phyloP scores from a whole-genome alignment of 2,888 invertebrate species.

The Lasioglossum calceatum region DNA sequence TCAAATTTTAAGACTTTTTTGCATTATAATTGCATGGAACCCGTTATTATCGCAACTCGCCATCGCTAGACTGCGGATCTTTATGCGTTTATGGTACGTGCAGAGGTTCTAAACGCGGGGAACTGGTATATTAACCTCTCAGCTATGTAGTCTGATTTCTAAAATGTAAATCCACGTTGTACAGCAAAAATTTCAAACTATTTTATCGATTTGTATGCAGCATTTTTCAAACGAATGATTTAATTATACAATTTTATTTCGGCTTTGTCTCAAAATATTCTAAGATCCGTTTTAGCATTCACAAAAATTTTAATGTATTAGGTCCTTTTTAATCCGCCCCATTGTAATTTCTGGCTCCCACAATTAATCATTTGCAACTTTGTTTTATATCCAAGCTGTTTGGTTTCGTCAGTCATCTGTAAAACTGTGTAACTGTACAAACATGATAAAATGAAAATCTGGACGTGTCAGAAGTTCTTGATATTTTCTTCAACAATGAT shows the following conservation, averaged over 20 bases:
- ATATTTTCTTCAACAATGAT: neutral
- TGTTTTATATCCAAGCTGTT: too few species aligned
- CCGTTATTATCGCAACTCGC: neutral
- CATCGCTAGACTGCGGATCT: neutral
- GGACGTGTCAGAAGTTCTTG: neutral
- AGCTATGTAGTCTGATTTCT: neutral
- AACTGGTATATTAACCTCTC: neutral
- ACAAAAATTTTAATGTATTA: neutral
- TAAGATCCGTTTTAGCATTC: neutral
- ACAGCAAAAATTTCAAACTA: neutral
- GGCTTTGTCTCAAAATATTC: neutral
- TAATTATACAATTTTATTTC: neutral
- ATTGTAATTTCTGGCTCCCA: too few species aligned
- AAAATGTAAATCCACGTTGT: neutral
- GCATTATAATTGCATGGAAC: neutral
- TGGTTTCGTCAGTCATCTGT: too few species aligned
- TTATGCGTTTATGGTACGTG: neutral
- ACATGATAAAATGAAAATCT: too few species aligned
- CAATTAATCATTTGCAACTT: too few species aligned
- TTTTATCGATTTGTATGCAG: neutral
- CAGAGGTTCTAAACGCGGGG: neutral
- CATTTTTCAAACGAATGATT: neutral
- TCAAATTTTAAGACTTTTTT: neutral
- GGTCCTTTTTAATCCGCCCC: neutral
- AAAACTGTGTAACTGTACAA: too few species aligned